Conservation (phyloP, 2,888 invertebrate genomes). For the Anoplius nigerrimus region DNA sequence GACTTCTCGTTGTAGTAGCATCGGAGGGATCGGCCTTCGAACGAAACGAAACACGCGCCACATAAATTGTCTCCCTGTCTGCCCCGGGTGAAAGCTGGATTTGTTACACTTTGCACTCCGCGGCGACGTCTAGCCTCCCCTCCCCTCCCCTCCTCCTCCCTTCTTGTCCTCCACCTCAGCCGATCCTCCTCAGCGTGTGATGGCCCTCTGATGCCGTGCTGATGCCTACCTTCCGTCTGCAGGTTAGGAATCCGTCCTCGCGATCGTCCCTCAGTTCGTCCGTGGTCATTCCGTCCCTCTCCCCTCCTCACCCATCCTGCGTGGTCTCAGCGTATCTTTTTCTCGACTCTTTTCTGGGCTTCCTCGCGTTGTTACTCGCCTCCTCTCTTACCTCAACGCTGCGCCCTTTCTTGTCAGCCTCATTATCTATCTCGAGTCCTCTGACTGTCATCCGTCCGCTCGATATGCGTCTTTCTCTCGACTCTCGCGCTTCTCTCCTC, state of each 20-base stretch:
- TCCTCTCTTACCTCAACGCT: conserved; percentile 29
- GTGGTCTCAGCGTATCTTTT: not conserved
- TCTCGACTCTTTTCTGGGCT: conserved; percentile 17
- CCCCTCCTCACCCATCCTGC: not conserved
- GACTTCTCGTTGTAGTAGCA: conserved; percentile 63
- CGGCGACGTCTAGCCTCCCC: conserved; percentile 65
- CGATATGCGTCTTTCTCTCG: conserved; percentile 40
- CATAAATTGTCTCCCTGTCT: conserved; percentile 74
- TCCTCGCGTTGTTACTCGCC: conserved; percentile 38
- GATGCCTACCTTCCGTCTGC: conserved; percentile 30
- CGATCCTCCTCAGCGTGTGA: not conserved
- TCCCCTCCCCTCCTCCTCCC: conserved; percentile 22
- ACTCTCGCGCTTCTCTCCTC: conserved; percentile 13
- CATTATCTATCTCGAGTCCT: conserved; percentile 49
- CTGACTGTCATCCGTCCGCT: conserved; percentile 49
- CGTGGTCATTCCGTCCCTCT: conserved; percentile 6
- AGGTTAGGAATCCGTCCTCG: conserved; percentile 52
- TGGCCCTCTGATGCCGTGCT: conserved; percentile 31
- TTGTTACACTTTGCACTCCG: conserved; percentile 74
- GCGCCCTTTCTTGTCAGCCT: conserved; percentile 49
- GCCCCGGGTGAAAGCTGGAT: conserved; percentile 74
- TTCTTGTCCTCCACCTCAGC: not conserved
- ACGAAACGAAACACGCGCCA: conserved; percentile 72
- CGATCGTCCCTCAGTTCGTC: conserved; percentile 27
- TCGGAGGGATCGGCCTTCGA: conserved; percentile 64